Evolutionary conservation across 2,113 vertebrate genomes (phyloP).

Genomic region (Lophius piscatorius): DNA sequence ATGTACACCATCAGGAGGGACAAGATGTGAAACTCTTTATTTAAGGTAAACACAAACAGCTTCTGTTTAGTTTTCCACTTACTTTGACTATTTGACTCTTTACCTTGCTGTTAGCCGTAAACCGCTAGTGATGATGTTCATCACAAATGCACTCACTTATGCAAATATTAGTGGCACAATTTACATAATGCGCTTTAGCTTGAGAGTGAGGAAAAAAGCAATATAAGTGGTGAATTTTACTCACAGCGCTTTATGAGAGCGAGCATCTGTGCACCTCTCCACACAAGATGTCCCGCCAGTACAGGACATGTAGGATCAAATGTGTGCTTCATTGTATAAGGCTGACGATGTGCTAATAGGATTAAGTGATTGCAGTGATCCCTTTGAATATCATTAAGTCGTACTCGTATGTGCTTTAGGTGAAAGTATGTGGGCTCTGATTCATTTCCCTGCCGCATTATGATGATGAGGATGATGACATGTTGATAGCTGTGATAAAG

Average conservation of each 20-base stretch:
- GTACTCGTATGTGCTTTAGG: constrained; percentile 3
- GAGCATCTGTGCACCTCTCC: constrained; percentile 44
- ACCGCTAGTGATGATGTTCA: constrained; percentile 6
- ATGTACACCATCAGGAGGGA: constrained; percentile 22
- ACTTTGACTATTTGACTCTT: constrained; percentile 17
- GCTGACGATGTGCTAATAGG: constrained; percentile 64
- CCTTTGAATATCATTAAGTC: constrained; percentile 29
- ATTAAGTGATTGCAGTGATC: constrained; percentile 57
- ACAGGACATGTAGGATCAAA: constrained; percentile 39
- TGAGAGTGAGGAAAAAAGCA: constrained; percentile 6
- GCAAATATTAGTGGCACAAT: constrained; percentile 29
- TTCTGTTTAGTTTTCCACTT: constrained; percentile 30
- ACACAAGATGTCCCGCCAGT: constrained; percentile 7
- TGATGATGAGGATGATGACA: constrained; percentile 28
- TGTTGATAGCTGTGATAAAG: constrained; percentile 38
- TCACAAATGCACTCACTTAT: constrained; percentile 24
- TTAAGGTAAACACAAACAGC: constrained; percentile 7
- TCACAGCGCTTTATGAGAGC: constrained; percentile 13
- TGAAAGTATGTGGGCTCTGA: background rate
- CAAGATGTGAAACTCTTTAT: constrained; percentile 5
- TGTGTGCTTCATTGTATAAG: constrained; percentile 26
- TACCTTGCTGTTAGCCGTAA: constrained; percentile 5
- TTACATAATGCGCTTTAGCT: constrained; percentile 39
- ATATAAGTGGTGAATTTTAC: constrained; percentile 21
- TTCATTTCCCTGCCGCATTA: constrained; percentile 6